Evolutionary conservation across 2,888 invertebrate species (phyloP).

Genomic region (Drosophila borborema): DNA sequence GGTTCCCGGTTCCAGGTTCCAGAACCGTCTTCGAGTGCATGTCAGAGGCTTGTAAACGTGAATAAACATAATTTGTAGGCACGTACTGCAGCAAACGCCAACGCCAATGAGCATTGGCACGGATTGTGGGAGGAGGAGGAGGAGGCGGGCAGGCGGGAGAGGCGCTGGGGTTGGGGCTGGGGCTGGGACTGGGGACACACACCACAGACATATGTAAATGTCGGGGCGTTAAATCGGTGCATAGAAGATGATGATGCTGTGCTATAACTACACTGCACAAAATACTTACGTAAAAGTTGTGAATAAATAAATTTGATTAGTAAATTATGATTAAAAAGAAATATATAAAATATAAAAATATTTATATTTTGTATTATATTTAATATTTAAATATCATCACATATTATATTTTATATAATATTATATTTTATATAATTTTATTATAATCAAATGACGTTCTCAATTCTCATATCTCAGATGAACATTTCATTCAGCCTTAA

Average conservation of each 20-base stretch:
- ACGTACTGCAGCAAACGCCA: slow-evolving; percentile 62
- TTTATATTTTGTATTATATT: too few relatives aligned
- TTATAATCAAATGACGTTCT: not conserved
- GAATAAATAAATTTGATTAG: not conserved
- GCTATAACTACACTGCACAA: slow-evolving; percentile 37
- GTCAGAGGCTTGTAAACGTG: slow-evolving; percentile 80
- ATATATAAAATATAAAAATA: too few relatives aligned
- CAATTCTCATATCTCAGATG: too few relatives aligned
- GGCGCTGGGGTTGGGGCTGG: not conserved
- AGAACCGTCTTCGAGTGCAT: slow-evolving; percentile 67
- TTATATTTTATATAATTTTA: too few relatives aligned
- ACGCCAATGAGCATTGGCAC: slow-evolving; percentile 64
- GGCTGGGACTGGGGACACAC: slow-evolving; percentile 34
- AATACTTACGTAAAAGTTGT: not conserved
- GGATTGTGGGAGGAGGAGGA: not conserved
- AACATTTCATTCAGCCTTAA: too few relatives aligned
- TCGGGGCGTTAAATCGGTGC: slow-evolving; percentile 81
- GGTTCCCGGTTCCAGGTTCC: slow-evolving; percentile 34
- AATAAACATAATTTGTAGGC: slow-evolving; percentile 80
- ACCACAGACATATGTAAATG: slow-evolving; percentile 72
- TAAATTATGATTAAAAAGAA: too few relatives aligned
- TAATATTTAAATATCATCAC: too few relatives aligned
- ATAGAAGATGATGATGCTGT: slow-evolving; percentile 58
- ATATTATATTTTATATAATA: too few relatives aligned
- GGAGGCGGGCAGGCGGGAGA: not conserved